A percentile compares a stretch with the other conserved stretches of the same genome.
Evolutionary conservation across 2,888 invertebrate species (phyloP).

Genomic region (Himalopsyche tibetana): DNA sequence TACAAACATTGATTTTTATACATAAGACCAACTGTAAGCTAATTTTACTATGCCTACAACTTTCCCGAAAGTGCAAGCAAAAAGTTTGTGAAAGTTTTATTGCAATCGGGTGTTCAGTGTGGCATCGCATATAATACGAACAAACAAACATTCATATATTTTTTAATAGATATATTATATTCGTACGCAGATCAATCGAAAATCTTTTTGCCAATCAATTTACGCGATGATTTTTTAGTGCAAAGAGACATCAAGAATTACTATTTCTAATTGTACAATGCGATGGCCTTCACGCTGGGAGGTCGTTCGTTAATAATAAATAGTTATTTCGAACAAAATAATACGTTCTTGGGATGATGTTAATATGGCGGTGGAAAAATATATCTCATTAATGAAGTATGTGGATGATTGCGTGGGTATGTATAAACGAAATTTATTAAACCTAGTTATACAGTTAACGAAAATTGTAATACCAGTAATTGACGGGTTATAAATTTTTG

Average conservation of each 20-base stretch:
- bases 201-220: not conserved
- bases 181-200: not conserved
- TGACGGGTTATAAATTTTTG: not conserved
- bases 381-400: constrained; percentile 8
- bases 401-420: not conserved
- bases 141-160: too few species aligned
- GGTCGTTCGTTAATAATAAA: constrained; percentile 15
- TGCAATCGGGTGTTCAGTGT: too few species aligned
- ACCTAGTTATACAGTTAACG: not conserved
- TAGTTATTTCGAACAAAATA: not conserved
- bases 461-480: not conserved
- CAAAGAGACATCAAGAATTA: not conserved
- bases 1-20: too few species aligned
- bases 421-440: not conserved
- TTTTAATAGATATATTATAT: not conserved
- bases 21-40: too few species aligned
- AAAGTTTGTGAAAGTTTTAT: too few species aligned
- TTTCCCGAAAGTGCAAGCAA: too few species aligned
- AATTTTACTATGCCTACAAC: too few species aligned
- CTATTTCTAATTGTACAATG: not conserved
- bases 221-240: constrained; percentile 22
- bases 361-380: not conserved
- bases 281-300: not conserved
- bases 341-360: constrained; percentile 26
- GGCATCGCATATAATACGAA: too few species aligned